A percentile compares a stretch with the other conserved stretches of the same genome.
phyloP scores from a whole-genome alignment of 2,113 vertebrate species.

The Dipodomys stephensi region DNA sequence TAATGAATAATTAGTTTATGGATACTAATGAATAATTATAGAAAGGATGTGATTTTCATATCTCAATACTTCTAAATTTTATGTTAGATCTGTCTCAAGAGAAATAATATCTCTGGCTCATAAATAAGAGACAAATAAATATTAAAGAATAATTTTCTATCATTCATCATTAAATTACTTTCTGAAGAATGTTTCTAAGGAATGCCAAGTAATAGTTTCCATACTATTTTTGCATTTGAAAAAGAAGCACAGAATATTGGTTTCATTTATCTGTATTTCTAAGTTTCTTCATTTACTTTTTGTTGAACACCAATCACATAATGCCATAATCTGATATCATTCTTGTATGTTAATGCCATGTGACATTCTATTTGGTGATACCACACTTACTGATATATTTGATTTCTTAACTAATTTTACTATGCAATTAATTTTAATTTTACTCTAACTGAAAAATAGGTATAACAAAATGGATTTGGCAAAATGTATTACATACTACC shows the following conservation, averaged over 20 bases:
- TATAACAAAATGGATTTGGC: not conserved
- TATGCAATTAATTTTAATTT: not conserved
- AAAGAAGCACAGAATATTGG: not conserved
- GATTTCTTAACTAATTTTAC: not conserved
- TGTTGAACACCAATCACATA: not conserved
- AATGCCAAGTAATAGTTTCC: not conserved
- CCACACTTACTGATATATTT: not conserved
- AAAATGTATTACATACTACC: not conserved
- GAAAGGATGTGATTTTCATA: not conserved
- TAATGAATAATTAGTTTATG: not conserved
- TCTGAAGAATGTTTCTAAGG: not conserved
- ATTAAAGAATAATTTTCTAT: not conserved
- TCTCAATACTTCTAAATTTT: not conserved
- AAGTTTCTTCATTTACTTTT: not conserved
- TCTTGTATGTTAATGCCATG: not conserved
- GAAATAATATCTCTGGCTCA: not conserved
- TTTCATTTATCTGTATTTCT: slow-evolving; percentile 34
- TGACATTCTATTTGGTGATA: not conserved
- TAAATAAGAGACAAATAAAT: not conserved
- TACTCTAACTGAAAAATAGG: not conserved
- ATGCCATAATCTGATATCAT: not conserved
- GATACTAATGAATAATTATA: not conserved
- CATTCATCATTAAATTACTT: slow-evolving; percentile 22
- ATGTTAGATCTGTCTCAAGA: slow-evolving; percentile 18
- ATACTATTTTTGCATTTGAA: not conserved